Evolutionary conservation across 1,140 invertebrate genomes (phyloP), one percentile per base, ranked within the genome.

Genomic region (Vollenhovia emeryi): DNA sequence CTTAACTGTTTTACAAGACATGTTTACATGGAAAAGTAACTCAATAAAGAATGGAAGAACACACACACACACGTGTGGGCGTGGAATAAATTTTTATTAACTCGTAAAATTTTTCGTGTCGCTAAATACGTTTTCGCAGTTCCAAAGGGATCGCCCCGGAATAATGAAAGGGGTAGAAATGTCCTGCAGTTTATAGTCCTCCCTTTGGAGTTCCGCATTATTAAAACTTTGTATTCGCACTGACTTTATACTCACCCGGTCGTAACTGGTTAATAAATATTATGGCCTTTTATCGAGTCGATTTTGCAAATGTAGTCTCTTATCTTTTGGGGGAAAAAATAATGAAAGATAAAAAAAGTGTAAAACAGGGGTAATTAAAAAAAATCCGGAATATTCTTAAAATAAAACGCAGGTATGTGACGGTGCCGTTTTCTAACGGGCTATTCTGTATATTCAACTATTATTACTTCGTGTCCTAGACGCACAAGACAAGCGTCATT

Each of bases 11-110:
- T 55, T 33, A 24, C 3, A 57, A 43, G 18, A 82, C 9, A 11
- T 30, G 33, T 33, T 6, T 36, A 36, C 6, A 36, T 36, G 2
- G 3, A 36, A 69, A 43, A 5, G 3, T 50, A 50, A 30, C 6
- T 48, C 59, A n/a, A 33, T 48, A 24, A 68, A 52, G 11, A 64
- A 50, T 21, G 21, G 36, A 60, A 45, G 2, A 36, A 40, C 18
- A 52, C 2, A 24, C 7, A 24, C 9, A 40, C 18, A 52, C 2
- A 24, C 7, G n/a, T 15, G 18, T 13, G 13, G 15, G 24, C 40
- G 7, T 45, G 55, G n/a, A 73, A 73, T 73, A 73, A 55, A 73
- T 73, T 71, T 82, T 73, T 82, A 80, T 80, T 43, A 82, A 59
- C 50, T 57, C 64, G 18, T 57, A 71, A 57, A 82, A 57, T 82